phyloP scores from a whole-genome alignment of 2,113 vertebrate species.

The Charina bottae region DNA sequence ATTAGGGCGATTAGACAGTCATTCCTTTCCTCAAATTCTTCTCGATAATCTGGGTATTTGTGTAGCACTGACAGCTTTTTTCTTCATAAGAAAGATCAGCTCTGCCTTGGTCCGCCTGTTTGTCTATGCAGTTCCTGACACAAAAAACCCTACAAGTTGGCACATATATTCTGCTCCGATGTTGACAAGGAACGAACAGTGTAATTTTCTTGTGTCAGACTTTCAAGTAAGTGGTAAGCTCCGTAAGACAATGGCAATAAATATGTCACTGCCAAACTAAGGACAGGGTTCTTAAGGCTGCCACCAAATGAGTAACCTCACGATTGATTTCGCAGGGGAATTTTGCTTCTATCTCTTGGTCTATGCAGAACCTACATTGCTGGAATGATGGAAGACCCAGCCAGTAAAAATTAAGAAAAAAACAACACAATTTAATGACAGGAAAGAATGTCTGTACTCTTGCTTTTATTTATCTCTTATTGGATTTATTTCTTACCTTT shows the following conservation, averaged over 20 bases:
- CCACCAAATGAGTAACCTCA: neutral
- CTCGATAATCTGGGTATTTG: neutral
- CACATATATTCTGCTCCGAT: accelerated
- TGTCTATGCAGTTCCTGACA: neutral
- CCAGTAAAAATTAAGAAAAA: neutral
- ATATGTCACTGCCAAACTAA: neutral
- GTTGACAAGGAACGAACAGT: neutral
- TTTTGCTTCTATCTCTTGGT: neutral
- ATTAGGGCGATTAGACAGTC: neutral
- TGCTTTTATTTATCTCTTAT: neutral
- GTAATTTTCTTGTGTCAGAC: constrained; percentile 4
- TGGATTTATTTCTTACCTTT: neutral
- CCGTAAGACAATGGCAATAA: constrained; percentile 15
- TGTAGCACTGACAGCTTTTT: accelerated
- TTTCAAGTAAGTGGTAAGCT: constrained; percentile 6
- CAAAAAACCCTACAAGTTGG: accelerated
- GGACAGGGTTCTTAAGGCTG: neutral
- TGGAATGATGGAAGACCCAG: neutral
- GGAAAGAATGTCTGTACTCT: neutral
- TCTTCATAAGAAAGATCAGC: neutral
- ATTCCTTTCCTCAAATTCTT: neutral
- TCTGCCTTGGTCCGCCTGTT: neutral
- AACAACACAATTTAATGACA: neutral
- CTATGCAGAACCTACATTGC: neutral
- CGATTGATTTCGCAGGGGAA: neutral